These are phyloP conservation scores for Drosophila infuscata DNA, from an alignment of 2,888 invertebrate genomes.

Conservation along the genomic window DNA sequence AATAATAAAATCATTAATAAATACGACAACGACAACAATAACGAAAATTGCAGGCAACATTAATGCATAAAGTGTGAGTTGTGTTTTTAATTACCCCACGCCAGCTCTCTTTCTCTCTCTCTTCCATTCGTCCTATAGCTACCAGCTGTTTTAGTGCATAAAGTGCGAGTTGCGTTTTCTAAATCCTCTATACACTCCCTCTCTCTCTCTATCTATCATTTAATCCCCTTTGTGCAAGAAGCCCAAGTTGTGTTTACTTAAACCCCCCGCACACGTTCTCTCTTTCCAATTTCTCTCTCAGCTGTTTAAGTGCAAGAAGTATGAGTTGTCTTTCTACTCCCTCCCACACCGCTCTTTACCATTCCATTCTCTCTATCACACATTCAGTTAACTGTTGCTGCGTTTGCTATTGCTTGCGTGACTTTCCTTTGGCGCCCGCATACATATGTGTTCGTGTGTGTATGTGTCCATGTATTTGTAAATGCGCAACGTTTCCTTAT, in stretches of 20 bases:
- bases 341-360: constrained; percentile 1
- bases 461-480: constrained; percentile 16
- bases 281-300: neutral
- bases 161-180: constrained; percentile 3
- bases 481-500: constrained; percentile 78
- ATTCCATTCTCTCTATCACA: neutral
- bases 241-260: neutral
- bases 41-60: constrained; percentile 48
- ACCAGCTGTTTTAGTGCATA: neutral
- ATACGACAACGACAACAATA: constrained; percentile 34
- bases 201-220: constrained; percentile 3
- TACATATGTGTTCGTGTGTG: constrained; percentile 11
- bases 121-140: neutral
- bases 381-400: constrained; percentile 11
- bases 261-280: neutral
- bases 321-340: neutral
- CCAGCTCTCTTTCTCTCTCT: constrained; percentile 2
- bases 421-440: constrained; percentile 47
- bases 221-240: neutral
- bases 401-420: constrained; percentile 47
- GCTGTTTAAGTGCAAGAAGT: neutral
- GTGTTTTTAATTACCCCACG: constrained; percentile 10
- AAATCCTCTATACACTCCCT: neutral
- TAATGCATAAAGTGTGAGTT: constrained; percentile 58
- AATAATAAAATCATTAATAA: constrained; percentile 25